These are phyloP conservation scores for Apodemus agrarius DNA, from an alignment of 2,797 vertebrate species.

Conservation along the genomic window DNA sequence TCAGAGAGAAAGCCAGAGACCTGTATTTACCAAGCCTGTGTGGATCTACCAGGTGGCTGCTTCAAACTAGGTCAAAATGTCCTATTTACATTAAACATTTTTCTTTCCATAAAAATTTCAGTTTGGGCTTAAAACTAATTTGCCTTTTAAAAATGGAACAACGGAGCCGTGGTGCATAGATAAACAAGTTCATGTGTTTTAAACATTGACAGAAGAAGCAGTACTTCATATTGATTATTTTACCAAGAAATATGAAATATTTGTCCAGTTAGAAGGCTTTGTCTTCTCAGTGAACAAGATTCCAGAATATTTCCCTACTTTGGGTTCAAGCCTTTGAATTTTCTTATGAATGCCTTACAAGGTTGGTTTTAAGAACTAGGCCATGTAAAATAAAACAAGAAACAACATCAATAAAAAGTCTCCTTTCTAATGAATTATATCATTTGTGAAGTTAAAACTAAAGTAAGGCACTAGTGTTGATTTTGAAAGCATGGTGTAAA, in stretches of 20 bases:
- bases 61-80: conserved; percentile 51
- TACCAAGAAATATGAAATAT: conserved; percentile 44
- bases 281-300: neutral
- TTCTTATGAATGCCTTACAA: neutral
- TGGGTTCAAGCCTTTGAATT: neutral
- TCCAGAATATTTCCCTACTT: neutral
- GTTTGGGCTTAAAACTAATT: conserved; percentile 49
- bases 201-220: neutral
- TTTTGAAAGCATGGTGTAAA: neutral
- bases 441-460: conserved; percentile 2
- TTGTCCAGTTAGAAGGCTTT: conserved; percentile 7
- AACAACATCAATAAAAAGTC: neutral
- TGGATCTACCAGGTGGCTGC: conserved; percentile 48
- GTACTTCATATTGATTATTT: conserved; percentile 28
- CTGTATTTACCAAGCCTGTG: conserved; percentile 52
- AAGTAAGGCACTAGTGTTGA: neutral
- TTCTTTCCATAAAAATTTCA: conserved; percentile 23
- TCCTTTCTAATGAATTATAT: neutral
- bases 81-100: conserved; percentile 42
- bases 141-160: conserved; percentile 43
- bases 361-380: neutral
- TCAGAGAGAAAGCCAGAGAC: conserved; percentile 44
- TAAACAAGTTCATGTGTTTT: neutral
- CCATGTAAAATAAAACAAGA: neutral
- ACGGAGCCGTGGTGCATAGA: neutral